Percentiles rank a stretch among this genome's conserved stretches.
These are phyloP conservation scores for Glandiceps talaboti DNA, from an alignment of 53 echinoderm and acorn worm genomes.

Conservation along the genomic window DNA sequence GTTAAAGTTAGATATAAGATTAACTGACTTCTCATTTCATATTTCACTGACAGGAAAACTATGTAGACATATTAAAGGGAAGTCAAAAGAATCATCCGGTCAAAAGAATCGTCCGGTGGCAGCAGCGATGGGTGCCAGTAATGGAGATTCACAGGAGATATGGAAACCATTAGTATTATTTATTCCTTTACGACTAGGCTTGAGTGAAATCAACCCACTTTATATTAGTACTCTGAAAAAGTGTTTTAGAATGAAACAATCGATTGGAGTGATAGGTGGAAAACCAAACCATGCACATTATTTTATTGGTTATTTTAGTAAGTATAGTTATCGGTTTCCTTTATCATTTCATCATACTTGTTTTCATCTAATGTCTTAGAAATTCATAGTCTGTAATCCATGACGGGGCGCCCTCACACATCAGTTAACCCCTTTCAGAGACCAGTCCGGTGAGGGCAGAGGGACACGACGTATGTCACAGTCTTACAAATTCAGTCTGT, in stretches of 20 bases:
- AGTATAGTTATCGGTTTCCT: conserved; percentile 21
- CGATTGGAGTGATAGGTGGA: conserved; percentile 90
- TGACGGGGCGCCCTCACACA: no score
- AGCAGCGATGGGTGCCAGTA: not conserved
- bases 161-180: conserved; percentile 81
- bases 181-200: conserved; percentile 84
- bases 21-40: no score
- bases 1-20: no score
- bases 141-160: conserved; percentile 2
- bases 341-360: not conserved
- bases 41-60: conserved; percentile 20
- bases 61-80: not conserved
- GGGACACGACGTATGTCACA: no score
- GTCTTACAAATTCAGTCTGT: no score
- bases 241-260: conserved; percentile 66
- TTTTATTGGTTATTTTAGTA: conserved; percentile 84
- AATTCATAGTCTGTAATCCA: no score
- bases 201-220: conserved; percentile 86
- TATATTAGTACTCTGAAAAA: conserved; percentile 66
- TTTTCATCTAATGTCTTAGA: not conserved
- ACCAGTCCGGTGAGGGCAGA: no score
- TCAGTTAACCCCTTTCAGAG: no score
- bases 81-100: not conserved
- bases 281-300: conserved; percentile 98
- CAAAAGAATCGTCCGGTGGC: not conserved